Evolutionary conservation across 2,888 invertebrate species (phyloP).

Genomic region (Drosophila dives): DNA sequence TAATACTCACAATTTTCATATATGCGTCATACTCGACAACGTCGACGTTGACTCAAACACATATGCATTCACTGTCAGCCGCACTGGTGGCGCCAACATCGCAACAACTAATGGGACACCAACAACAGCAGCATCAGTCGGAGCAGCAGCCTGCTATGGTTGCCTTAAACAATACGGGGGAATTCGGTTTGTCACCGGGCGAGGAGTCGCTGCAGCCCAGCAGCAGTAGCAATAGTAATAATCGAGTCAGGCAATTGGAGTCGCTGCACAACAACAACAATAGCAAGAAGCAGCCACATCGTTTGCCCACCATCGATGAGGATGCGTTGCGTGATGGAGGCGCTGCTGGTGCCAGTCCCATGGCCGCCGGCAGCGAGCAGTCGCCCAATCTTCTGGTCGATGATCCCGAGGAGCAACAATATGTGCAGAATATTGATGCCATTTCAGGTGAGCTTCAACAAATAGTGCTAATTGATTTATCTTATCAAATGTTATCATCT

Average conservation of each 20-base stretch:
- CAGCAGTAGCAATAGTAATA: constrained; percentile 4
- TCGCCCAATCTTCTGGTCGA: constrained; percentile 50
- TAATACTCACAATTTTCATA: constrained; percentile 85
- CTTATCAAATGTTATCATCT: constrained; percentile 18
- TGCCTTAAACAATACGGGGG: constrained; percentile 54
- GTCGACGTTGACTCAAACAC: constrained; percentile 77
- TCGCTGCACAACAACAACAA: constrained; percentile 22
- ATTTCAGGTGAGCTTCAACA: constrained; percentile 68
- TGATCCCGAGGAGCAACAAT: constrained; percentile 76
- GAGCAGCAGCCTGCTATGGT: constrained; percentile 8
- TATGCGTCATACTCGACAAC: constrained; percentile 85
- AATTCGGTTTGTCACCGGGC: constrained; percentile 23
- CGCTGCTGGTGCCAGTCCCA: constrained; percentile 68
- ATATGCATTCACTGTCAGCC: constrained; percentile 62
- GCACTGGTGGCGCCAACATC: constrained; percentile 34
- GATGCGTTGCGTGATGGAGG: constrained; percentile 77
- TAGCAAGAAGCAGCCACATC: constrained; percentile 54
- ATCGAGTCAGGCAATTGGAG: constrained; percentile 21
- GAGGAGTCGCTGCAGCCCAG: constrained; percentile 21
- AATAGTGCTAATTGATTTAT: constrained; percentile 22
- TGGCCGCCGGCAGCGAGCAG: constrained; percentile 54
- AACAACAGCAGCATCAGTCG: constrained; percentile 9
- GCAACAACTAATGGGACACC: constrained; percentile 48
- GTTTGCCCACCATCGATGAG: constrained; percentile 80
- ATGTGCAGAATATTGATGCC: constrained; percentile 75